Conservation (phyloP, 2,797 vertebrate genomes). For the Sebastes ruberrimus region DNA sequence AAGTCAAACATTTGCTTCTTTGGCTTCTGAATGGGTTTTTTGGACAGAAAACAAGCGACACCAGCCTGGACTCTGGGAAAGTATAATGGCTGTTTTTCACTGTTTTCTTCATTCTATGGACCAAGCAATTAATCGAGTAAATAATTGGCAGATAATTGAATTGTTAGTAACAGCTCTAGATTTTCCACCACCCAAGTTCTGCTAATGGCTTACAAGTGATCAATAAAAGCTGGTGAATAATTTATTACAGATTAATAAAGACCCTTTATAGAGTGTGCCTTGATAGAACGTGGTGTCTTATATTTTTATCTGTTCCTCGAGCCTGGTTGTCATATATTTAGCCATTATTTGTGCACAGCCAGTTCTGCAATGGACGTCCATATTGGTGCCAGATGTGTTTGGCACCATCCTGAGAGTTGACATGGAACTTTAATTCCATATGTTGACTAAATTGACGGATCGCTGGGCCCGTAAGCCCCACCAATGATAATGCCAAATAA, state of each 20-base stretch:
- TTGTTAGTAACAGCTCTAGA: background rate
- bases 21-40: background rate
- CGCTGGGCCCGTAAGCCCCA: constrained; percentile 48
- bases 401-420: constrained; percentile 16
- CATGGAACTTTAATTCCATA: constrained; percentile 41
- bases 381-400: constrained; percentile 24
- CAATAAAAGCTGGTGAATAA: background rate
- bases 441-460: constrained; percentile 52
- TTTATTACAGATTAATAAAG: background rate
- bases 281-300: background rate
- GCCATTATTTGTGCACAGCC: constrained; percentile 14
- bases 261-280: background rate
- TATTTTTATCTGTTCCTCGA: background rate
- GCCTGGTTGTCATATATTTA: constrained; percentile 29
- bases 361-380: constrained; percentile 23
- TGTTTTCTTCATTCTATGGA: background rate
- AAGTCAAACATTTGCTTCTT: background rate
- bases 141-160: background rate
- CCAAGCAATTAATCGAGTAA: background rate
- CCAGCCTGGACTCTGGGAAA: background rate
- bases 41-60: background rate
- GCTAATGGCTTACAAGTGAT: background rate
- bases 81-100: background rate
- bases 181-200: background rate
- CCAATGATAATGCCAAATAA: constrained; percentile 73